A percentile compares a stretch with the other conserved stretches of the same genome.
Conservation (phyloP, 2,113 vertebrate species). For the Ctenodactylus gundi region DNA sequence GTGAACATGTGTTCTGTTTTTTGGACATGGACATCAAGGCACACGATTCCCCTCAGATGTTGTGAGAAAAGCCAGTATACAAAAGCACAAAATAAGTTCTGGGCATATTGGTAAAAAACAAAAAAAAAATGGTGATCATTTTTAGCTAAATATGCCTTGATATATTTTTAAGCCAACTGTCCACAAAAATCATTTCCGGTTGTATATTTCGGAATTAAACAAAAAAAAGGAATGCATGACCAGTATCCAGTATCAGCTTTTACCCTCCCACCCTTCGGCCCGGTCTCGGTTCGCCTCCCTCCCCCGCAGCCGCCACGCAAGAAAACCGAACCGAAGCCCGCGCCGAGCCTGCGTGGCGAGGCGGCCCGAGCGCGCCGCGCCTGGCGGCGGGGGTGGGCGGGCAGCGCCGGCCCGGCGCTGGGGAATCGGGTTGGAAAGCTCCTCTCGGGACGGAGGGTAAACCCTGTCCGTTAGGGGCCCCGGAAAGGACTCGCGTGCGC, state of each 20-base stretch:
- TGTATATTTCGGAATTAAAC: slow-evolving; percentile 4
- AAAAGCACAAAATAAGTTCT: not conserved
- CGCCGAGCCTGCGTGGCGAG: too few species aligned
- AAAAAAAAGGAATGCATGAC: slow-evolving; percentile 16
- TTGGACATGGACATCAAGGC: slow-evolving; percentile 12
- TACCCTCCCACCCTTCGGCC: too few species aligned
- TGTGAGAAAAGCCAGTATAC: not conserved
- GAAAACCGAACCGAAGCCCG: slow-evolving; percentile 28
- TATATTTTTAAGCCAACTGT: slow-evolving; percentile 45
- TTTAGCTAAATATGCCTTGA: slow-evolving; percentile 30
- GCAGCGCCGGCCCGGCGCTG: too few species aligned
- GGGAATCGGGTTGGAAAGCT: slow-evolving; percentile 85
- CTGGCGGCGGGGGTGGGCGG: too few species aligned
- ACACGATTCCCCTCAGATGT: slow-evolving; percentile 21
- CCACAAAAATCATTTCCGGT: slow-evolving; percentile 29
- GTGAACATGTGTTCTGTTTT: slow-evolving; percentile 21
- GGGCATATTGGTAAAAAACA: not conserved
- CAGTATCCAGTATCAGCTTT: too few species aligned
- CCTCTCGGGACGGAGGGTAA: slow-evolving; percentile 84
- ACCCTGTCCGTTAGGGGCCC: slow-evolving; percentile 82
- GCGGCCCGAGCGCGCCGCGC: too few species aligned
- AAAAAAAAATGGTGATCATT: not conserved
- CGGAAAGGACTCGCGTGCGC: slow-evolving; percentile 80
- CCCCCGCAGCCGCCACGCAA: not conserved
- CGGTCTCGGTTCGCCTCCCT: too few species aligned